Base-by-base conservation (phyloP, 1,140 invertebrate species). In the Hyles euphorbiae region DNA sequence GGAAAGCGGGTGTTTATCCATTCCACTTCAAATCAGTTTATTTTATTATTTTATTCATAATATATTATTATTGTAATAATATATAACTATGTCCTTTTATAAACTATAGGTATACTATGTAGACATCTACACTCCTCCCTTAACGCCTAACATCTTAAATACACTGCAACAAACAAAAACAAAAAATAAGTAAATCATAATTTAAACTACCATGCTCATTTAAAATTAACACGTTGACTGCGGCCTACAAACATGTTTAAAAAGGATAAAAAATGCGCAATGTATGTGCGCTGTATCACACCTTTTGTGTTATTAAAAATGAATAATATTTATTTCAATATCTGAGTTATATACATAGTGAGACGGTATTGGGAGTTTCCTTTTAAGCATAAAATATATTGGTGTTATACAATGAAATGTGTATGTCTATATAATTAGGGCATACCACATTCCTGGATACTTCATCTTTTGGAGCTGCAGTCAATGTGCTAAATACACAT, bases 21-120 rank as follows among this genome's bases (percentile, higher is more conserved):
- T 78, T 88, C 80, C 79, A 83, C 78, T 81, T 76, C 75, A 72
- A 69, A 71, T 78, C 67, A 74, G 66, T 66, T 77, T 81, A 78
- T 34, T 56, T 47, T 67, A 72, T 65, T 72, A 69, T 43, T 76
- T 75, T 81, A 67, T 84, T 81, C 74, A 83, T 83, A 88, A 88
- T 88, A 88, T 88, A 88, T 88, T 88, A 88, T 88, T 86, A 86
- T 85, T 86, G 74, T 88, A 88, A 88, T 86, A 86, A 88, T 88
- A 88, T 87, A 87, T 87, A 86, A 74, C 83, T 84, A 86, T 87
- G 80, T 87, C 80, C 78, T 80, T 83, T 85, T 84, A 84, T 78
- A 85, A 86, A 78, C 80, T 87, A 88, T 85, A 86, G 74, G 78
- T 86, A 85, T 86, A 74, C 83, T 88, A 88, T 77, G 85, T 78